phyloP scores from a whole-genome alignment of 2,113 vertebrate genomes.

The Oenanthe melanoleuca region DNA sequence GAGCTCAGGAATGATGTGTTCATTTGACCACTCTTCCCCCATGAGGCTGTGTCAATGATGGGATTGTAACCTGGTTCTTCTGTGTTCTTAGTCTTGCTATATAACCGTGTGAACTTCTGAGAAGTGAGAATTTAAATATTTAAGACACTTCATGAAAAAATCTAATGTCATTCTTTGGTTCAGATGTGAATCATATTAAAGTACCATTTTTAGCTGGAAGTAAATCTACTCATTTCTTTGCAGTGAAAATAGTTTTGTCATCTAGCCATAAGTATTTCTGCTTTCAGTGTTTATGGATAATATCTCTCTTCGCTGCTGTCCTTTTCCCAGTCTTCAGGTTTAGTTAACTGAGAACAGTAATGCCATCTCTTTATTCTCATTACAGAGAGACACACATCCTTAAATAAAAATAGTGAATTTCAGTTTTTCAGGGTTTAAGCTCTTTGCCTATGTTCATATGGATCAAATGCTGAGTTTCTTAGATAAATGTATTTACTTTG shows the following conservation, averaged over 20 bases:
- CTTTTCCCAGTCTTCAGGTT: not conserved
- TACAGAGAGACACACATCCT: not conserved
- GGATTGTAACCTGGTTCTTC: not conserved
- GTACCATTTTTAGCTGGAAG: not conserved
- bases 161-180: not conserved
- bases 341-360: slow-evolving; percentile 18
- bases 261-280: not conserved
- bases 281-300: not conserved
- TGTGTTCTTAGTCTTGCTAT: not conserved
- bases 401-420: not conserved
- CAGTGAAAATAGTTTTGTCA: not conserved
- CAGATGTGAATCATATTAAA: slow-evolving; percentile 1
- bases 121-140: slow-evolving; percentile 20
- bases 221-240: not conserved
- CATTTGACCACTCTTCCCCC: not conserved
- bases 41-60: not conserved
- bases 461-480: not conserved
- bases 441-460: not conserved
- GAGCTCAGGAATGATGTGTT: not conserved
- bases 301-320: not conserved
- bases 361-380: not conserved
- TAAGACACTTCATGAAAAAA: not conserved
- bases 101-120: not conserved
- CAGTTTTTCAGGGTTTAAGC: not conserved
- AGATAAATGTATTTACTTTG: not conserved